phyloP scores from a whole-genome alignment of 1,140 invertebrate species.

The Drosophila yakuba region DNA sequence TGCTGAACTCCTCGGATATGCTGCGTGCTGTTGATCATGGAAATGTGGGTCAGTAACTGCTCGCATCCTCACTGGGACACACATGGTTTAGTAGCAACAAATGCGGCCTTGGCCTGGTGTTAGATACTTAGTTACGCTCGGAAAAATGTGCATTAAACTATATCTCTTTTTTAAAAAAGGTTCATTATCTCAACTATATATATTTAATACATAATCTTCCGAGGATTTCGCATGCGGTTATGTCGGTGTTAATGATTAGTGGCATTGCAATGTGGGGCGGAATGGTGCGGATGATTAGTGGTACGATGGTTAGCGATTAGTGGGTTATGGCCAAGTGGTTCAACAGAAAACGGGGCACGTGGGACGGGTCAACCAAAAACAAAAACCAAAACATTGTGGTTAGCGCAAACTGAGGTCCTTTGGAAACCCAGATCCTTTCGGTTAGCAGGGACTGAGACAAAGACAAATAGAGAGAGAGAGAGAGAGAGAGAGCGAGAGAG shows the following conservation, averaged over 20 bases:
- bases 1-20: conserved; percentile 94
- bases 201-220: conserved; percentile 7
- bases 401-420: conserved; percentile 55
- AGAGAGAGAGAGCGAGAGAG: conserved; percentile 49
- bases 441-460: conserved; percentile 43
- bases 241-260: conserved; percentile 40
- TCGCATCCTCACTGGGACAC: not conserved
- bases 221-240: conserved; percentile 54
- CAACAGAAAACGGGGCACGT: conserved; percentile 32
- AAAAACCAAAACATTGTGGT: conserved; percentile 47
- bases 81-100: conserved; percentile 39
- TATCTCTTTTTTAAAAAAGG: too few species aligned
- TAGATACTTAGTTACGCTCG: conserved; percentile 22
- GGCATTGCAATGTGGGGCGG: conserved; percentile 59
- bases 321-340: conserved; percentile 37
- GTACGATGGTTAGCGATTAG: conserved; percentile 68
- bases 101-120: conserved; percentile 32
- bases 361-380: conserved; percentile 30
- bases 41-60: conserved; percentile 24
- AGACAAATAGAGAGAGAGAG: conserved; percentile 44
- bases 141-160: not conserved
- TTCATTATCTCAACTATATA: too few species aligned
- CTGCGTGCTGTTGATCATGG: conserved; percentile 88
- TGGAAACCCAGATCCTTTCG: conserved; percentile 32
- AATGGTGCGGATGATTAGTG: conserved; percentile 70